Evolutionary conservation across 2,888 invertebrate species (phyloP).

Genomic region (Spisula solida): DNA sequence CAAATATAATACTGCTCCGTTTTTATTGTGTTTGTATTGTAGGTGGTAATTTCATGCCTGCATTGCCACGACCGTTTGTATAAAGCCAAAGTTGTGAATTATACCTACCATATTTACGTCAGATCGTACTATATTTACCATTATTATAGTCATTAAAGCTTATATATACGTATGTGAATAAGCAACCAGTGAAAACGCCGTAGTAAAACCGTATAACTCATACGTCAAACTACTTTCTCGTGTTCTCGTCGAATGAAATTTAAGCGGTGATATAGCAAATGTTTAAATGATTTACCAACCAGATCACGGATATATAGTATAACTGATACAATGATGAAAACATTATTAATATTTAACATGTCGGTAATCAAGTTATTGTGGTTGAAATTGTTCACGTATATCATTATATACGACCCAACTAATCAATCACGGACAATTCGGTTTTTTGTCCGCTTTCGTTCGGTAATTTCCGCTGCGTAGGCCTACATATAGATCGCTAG

Average conservation of each 20-base stretch:
- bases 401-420: no score
- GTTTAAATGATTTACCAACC: neutral
- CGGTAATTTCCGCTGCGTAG: neutral
- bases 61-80: constrained; percentile 6
- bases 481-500: no score
- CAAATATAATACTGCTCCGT: neutral
- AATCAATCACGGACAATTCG: no score
- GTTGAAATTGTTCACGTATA: no score
- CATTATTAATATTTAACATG: no score
- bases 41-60: neutral
- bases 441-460: no score
- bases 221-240: neutral
- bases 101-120: neutral
- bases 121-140: neutral
- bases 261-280: neutral
- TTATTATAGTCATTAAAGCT: neutral
- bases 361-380: no score
- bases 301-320: neutral
- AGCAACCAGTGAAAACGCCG: neutral
- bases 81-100: neutral
- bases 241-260: neutral
- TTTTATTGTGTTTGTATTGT: neutral
- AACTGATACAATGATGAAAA: no score
- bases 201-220: neutral
- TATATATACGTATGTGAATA: neutral